These are phyloP conservation scores for Brachionus asplanchnoidis DNA, from an alignment of 1,140 invertebrate genomes.

Conservation along the genomic window DNA sequence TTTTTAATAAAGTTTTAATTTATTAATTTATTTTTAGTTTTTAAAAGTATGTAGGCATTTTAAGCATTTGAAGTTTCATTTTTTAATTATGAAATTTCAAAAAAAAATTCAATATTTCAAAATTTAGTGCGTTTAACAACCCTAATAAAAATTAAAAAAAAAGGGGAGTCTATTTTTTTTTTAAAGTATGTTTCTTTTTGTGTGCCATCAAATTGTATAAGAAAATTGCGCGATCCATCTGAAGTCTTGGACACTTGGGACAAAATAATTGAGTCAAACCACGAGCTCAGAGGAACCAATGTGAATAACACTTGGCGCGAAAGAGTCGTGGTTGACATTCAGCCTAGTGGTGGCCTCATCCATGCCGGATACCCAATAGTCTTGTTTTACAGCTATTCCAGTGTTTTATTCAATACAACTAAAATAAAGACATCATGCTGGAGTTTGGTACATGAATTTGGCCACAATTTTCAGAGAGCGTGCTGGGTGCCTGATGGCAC, in stretches of 20 bases:
- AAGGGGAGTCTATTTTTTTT: background rate
- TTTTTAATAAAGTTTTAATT: too few species aligned
- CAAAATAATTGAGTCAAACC: conserved; percentile 41
- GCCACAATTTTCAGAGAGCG: conserved; percentile 45
- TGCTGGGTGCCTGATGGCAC: conserved; percentile 45
- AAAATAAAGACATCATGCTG: conserved; percentile 41
- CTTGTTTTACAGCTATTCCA: background rate
- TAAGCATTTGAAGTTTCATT: too few species aligned
- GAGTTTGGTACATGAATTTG: conserved; percentile 46
- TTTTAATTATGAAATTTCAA: too few species aligned
- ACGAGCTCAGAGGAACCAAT: conserved; percentile 44
- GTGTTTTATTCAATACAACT: background rate
- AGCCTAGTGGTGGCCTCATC: conserved; percentile 44
- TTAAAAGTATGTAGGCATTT: too few species aligned
- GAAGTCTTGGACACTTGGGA: conserved; percentile 44
- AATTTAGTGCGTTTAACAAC: too few species aligned
- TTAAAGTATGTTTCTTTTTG: conserved; percentile 43
- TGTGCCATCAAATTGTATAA: conserved; percentile 43
- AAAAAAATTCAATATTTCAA: too few species aligned
- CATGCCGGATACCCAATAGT: conserved; percentile 46
- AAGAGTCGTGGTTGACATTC: conserved; percentile 45
- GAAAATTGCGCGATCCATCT: conserved; percentile 42
- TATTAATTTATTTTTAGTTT: too few species aligned
- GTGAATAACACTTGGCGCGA: conserved; percentile 18
- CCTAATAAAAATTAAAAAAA: background rate